phyloP scores from a whole-genome alignment of 2,113 vertebrate species.

The Hemicordylus capensis region DNA sequence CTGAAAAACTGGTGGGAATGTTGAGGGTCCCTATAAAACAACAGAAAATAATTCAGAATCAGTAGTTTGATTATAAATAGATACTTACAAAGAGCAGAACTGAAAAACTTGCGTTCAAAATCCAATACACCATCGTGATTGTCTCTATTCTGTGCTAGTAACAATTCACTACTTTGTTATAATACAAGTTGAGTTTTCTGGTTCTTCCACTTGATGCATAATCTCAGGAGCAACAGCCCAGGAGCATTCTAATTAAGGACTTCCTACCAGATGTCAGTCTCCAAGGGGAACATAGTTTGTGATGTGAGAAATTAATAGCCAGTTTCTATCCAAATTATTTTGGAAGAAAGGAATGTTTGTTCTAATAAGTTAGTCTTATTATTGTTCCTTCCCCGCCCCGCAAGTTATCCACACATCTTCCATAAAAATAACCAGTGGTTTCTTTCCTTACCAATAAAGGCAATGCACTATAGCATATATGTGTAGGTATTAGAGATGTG shows the following conservation, averaged over 20 bases:
- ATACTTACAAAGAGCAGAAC: constrained; percentile 77
- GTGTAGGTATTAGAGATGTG: too few species aligned
- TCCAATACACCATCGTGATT: constrained; percentile 72
- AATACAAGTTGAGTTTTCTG: constrained; percentile 38
- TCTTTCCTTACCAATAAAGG: neutral
- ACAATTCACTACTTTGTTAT: constrained; percentile 48
- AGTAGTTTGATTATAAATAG: constrained; percentile 45
- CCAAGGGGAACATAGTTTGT: constrained; percentile 58
- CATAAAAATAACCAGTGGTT: constrained; percentile 12
- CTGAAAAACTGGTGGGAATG: constrained; percentile 34
- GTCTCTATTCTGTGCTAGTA: constrained; percentile 26
- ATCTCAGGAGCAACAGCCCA: constrained; percentile 58
- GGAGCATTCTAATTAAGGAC: constrained; percentile 82
- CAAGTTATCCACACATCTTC: constrained; percentile 47
- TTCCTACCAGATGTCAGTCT: constrained; percentile 69
- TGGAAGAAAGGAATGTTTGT: constrained; percentile 57
- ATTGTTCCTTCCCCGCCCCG: constrained; percentile 11
- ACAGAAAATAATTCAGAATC: constrained; percentile 70
- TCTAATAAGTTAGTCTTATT: constrained; percentile 60
- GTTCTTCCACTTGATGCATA: constrained; percentile 59
- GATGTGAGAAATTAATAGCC: constrained; percentile 71
- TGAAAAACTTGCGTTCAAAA: constrained; percentile 76
- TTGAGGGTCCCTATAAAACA: constrained; percentile 15
- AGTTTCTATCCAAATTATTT: constrained; percentile 62
- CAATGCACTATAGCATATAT: too few species aligned